Evolutionary conservation across 2,113 vertebrate genomes (phyloP), one percentile per base, ranked within the genome.

Genomic region (Gavia stellata): DNA sequence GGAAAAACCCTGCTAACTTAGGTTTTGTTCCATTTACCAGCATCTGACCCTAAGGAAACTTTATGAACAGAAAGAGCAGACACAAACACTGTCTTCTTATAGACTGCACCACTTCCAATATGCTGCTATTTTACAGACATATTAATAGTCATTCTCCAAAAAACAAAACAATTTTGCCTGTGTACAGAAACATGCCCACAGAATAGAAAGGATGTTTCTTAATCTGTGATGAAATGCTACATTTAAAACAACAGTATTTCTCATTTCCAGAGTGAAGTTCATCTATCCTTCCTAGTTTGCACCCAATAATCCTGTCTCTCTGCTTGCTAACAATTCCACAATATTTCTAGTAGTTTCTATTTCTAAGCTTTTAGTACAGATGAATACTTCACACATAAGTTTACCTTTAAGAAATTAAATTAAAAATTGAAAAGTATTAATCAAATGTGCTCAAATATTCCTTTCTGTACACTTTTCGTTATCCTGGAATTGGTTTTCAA

Each of bases 21-120:
- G 61, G 63, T 91, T 94, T 96, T 94, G 71, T 95, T 97, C 59
- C 59, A 88, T 89, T 91, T 97, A 79, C 70, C 58, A 75, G 65
- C 29, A 90, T 66, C 36, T 84, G 71, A 94, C 56, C 71, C 49
- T 55, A 29, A 24, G 33, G 68, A 83, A 93, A 20, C 63, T 56
- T 91, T 62, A 79, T 34, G 70, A 87, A 70, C 42, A 62, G 79
- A 96, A 96, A 95, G 75, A 96, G 34, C 38, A 95, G 86, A 81
- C 77, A 90, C 44, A 95, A 96, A 86, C 34, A 62, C 62, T 77
- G 17, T 89, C 90, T 97, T 91, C 74, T 53, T 93, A 75, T 34
- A 79, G 66, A 72, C 70, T 26, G 52, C 66, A 67, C 67, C 81
- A 28, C 9, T 91, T 84, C 44, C n/a, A 83, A 40, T 71, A 63